Evolutionary conservation across 2,888 invertebrate genomes (phyloP), one percentile per base, ranked within the genome.

Genomic region (Alitta virens): DNA sequence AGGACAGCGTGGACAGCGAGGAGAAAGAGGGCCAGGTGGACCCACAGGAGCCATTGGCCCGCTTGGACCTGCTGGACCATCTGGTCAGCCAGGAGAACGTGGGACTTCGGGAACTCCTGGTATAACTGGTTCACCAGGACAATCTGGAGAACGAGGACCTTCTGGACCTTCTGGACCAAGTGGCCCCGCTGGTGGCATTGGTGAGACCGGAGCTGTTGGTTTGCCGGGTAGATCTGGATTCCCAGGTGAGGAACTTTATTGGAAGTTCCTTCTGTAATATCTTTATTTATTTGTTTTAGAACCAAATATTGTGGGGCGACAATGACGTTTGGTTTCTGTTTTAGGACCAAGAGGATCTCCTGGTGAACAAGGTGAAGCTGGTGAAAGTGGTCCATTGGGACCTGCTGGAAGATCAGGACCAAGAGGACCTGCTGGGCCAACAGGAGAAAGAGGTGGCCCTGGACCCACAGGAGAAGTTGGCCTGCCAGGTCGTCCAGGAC

Each of bases 161-260:
- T 5, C 21, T 7, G 58, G 58, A n/a, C n/a, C 24, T 49, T 5
- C 50, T 33, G 58, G 58, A 58, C 51, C n/a, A 25, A 2, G 66
- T 3, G 58, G 63, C 3, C 54, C 56, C 14, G 51, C 56, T 23
- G 74, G 74, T 7, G 58, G 63, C 14, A 26, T 38, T 38, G 59
- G 59, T 1, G 12, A 2, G n/a, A 23, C 70, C 33, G 75, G 76
- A 40, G 62, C 69, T n/a, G 25, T 55, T 23, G 70, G 70, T 12
- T 53, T 58, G 23, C 40, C 42, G 40, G 67, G 68, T 25, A 24
- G 38, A 16, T 87, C 88, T 9, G 92, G 92, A 33, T 12, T 12
- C 12, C 12, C 12, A 33, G 33, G 33, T 33, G 12, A 7, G 33
- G 12, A 33, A 7, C 33, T n/a, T n/a, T n/a, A n/a, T n/a, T n/a